Conservation (phyloP, 2,888 invertebrate species). For the Drosophila tripunctata region DNA sequence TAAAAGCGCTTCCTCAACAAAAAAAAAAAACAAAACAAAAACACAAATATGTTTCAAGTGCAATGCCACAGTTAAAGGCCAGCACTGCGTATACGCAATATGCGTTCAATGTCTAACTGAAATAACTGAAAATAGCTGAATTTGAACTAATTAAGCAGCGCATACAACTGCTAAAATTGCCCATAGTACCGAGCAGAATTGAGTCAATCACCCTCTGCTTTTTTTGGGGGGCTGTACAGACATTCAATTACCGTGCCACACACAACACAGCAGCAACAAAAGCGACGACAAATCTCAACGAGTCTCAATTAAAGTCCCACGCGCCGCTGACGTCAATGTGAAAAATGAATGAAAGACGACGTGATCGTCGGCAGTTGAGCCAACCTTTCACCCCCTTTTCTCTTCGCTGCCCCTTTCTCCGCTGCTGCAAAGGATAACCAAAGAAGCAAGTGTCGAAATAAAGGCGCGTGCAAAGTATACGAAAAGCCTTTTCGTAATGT, state of each 20-base stretch:
- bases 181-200: conserved; percentile 34
- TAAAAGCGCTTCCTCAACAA: conserved; percentile 42
- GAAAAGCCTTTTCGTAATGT: conserved; percentile 14
- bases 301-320: conserved; percentile 53
- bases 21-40: conserved; percentile 4
- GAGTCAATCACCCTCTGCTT: conserved; percentile 52
- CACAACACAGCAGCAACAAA: conserved; percentile 10
- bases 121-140: background rate
- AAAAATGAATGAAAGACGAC: conserved; percentile 21
- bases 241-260: conserved; percentile 31
- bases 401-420: background rate
- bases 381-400: background rate
- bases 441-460: background rate
- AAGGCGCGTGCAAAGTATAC: conserved; percentile 40
- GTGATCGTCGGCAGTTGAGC: conserved; percentile 42
- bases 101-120: conserved; percentile 13
- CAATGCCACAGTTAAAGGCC: conserved; percentile 64
- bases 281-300: conserved; percentile 38
- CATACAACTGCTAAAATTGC: background rate
- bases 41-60: conserved; percentile 60
- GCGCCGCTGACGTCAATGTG: conserved; percentile 63
- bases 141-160: conserved; percentile 16
- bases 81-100: conserved; percentile 11
- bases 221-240: conserved; percentile 17
- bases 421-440: background rate